Conservation (phyloP, 2,888 invertebrate species). For the Adineta ricciae region DNA sequence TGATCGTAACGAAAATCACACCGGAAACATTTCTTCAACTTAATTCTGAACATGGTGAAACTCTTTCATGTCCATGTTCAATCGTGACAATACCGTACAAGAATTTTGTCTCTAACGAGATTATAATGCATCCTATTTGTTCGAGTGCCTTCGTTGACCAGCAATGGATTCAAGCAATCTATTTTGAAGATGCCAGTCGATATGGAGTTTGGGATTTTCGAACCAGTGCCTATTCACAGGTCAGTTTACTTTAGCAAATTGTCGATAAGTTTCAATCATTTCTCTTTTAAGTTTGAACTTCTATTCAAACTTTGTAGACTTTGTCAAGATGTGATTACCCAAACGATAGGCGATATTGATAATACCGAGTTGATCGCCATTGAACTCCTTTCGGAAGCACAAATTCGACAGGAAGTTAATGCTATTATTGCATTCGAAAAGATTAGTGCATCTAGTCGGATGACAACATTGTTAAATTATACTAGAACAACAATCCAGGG, state of each 20-base stretch:
- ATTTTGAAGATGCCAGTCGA: no score
- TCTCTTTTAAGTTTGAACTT: no score
- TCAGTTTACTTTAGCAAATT: background rate
- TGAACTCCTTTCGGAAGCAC: background rate
- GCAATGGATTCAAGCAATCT: no score
- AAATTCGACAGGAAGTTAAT: background rate
- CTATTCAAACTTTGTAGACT: background rate
- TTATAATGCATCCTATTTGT: no score
- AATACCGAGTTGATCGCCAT: background rate
- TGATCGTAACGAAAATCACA: background rate
- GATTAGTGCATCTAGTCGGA: background rate
- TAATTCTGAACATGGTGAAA: background rate
- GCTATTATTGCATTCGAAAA: background rate
- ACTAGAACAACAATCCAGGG: background rate
- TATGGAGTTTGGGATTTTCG: background rate
- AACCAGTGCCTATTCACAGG: no score
- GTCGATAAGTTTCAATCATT: no score
- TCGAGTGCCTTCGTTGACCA: no score
- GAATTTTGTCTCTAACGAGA: no score
- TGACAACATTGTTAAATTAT: background rate
- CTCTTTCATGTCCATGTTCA: no score
- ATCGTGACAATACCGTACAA: no score
- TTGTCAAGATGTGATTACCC: background rate
- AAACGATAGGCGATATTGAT: background rate
- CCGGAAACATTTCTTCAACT: background rate